Base-by-base conservation (phyloP, 2,888 invertebrate species). In the Plebejus anna region DNA sequence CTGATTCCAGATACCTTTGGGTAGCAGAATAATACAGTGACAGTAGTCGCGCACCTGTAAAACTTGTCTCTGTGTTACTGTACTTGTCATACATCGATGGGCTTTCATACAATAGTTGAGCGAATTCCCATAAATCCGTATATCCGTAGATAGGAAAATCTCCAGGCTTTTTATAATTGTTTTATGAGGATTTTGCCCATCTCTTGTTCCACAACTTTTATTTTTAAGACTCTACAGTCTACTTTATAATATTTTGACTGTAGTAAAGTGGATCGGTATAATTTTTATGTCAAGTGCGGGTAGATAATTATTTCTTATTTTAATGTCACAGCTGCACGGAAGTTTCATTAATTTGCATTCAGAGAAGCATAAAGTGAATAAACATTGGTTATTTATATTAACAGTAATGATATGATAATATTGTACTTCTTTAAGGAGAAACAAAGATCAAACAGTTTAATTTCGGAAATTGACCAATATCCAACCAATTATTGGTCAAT, bases 251-350 rank as follows among this genome's bases (percentile, higher is more conserved):
- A 51, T 1, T 51, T 51, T 4, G 4, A 55, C 16, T 55, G 55
- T 55, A 16, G 55, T 55, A 55, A 47, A 73, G 73, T 32, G 22
- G 47, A 73, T 73, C 28, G 51, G 51, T 9, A 51, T 55, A 55
- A 73, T 73, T 73, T 73, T 55, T 51, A 73, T 51, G 51, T 16
- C 55, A 73, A 73, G 47, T 73, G 73, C 51, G 73, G 22, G 2
- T 11, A 47, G 22, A 66, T 66, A 66, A 66, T 66, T 66, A 66
- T 66, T 66, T 66, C 36, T 66, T 32, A 66, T 66, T 66, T 66
- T 66, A 42, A 42, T 71, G 42, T 42, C 71, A 71, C 71, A 71
- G 42, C 71, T 22, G 42, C 22, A 16, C 0, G 55, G 11, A 42
- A 71, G 11, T 70, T n/a, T 38, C 38, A 61, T 70, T 9, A 22